These are phyloP conservation scores for Ctenicera cuprea DNA, from an alignment of 2,888 invertebrate species.

Conservation along the genomic window DNA sequence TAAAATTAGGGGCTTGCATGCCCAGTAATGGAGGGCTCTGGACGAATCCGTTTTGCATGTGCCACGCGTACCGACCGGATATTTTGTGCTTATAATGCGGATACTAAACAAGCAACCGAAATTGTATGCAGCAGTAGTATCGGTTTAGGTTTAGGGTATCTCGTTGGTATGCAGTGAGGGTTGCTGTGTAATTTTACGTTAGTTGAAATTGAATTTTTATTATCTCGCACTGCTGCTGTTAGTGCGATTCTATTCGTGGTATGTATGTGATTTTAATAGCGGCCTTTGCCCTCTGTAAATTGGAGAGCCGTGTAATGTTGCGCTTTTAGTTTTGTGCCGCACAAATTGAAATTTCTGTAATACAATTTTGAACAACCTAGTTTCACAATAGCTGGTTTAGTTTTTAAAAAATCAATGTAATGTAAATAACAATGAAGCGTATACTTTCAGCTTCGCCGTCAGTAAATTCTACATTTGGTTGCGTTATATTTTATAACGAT, in stretches of 20 bases:
- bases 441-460: no score
- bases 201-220: slow-evolving; percentile 48
- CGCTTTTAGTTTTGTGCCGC: background rate
- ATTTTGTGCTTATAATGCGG: slow-evolving; percentile 51
- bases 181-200: slow-evolving; percentile 38
- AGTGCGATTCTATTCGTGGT: slow-evolving; percentile 15
- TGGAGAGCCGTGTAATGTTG: slow-evolving; percentile 13
- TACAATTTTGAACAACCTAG: background rate
- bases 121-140: slow-evolving; percentile 43
- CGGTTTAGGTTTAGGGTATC: slow-evolving; percentile 34
- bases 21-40: slow-evolving; percentile 44
- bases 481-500: background rate
- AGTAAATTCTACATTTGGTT: no score
- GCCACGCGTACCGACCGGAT: slow-evolving; percentile 46
- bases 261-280: slow-evolving; percentile 33
- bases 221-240: slow-evolving; percentile 27
- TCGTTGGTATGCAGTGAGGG: slow-evolving; percentile 40
- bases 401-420: no score
- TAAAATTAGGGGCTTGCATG: slow-evolving; percentile 44
- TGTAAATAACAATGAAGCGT: no score
- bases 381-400: background rate
- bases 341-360: background rate
- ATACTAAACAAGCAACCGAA: slow-evolving; percentile 41
- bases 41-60: slow-evolving; percentile 50
- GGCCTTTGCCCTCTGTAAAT: slow-evolving; percentile 19